Evolutionary conservation across 23 tunicate species (phyloP), one percentile per base, ranked within the genome.

Genomic region (Trididemnum miniatum): DNA sequence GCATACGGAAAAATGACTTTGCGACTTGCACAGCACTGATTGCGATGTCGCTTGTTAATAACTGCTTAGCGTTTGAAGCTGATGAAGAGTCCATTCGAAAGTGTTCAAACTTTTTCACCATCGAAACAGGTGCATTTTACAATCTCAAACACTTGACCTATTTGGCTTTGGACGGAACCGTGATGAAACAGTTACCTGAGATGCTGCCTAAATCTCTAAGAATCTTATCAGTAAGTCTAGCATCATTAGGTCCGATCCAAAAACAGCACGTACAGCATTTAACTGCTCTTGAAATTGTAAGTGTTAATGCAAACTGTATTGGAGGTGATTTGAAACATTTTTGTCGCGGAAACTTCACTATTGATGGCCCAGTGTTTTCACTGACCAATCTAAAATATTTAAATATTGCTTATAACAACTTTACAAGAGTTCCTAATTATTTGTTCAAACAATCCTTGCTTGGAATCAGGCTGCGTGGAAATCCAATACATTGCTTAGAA

Each of bases 341-440:
- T 67, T 67, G 75, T 32, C 7, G 7, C 3, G 75, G 38, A 31
- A 67, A 67, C 7, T 67, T 67, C 32, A 12, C 75, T 3, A 32
- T 67, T 24, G 7, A 31, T 4, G 12, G 20, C 5, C 38, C 38
- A 31, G 37, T 31, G 15, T 62, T 62, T 31, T 7, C 75, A 67
- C 32, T 38, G 12, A 67, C 26, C 7, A 33, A 5, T n/a, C 38
- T 67, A 24, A 31, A 31, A 7, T 67, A 5, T 32, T 32, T 67
- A 38, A 38, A 67, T n/a, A 37, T 67, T 67, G 22, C 75, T 5
- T 67, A 31, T 67, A 67, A 67, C 38, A 67, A 67, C n/a, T 32
- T 67, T 2, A 67, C 37, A 67, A 3, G 7, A 9, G 38, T 67
- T 31, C 75, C 75, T 9, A 4, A 9, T 9, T 31, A 67, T 31